phyloP scores from a whole-genome alignment of 1,140 invertebrate species.

The Triops longicaudatus region DNA sequence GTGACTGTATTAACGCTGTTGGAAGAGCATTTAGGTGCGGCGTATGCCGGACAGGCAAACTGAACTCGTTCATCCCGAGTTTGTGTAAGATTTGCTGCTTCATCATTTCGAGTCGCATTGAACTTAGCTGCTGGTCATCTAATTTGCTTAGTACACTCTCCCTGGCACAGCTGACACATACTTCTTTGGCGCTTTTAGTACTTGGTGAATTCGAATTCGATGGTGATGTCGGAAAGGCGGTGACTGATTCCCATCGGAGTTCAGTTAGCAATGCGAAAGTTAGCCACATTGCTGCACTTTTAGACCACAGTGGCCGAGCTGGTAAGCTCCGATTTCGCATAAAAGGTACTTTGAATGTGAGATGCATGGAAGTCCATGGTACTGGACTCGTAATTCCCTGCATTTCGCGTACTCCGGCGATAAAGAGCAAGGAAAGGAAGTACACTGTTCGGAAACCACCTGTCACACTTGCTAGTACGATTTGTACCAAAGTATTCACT shows the following conservation, averaged over 20 bases:
- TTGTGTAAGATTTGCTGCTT: constrained; percentile 73
- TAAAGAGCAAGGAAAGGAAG: not conserved
- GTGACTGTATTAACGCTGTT: not conserved
- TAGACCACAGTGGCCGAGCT: not conserved
- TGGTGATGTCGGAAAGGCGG: not conserved
- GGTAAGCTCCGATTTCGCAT: not conserved
- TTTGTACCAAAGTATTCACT: not conserved
- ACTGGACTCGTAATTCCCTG: not conserved
- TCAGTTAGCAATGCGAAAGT: not conserved
- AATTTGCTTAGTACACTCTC: not conserved
- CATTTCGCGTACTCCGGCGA: not conserved
- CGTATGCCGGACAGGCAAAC: constrained; percentile 43
- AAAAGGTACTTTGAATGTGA: not conserved
- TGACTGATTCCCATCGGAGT: not conserved
- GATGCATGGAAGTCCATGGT: not conserved
- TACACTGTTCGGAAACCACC: not conserved
- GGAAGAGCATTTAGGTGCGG: constrained; percentile 49
- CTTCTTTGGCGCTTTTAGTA: not conserved
- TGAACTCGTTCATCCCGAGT: constrained; percentile 59
- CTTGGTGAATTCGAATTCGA: not conserved
- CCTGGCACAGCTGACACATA: constrained; percentile 18
- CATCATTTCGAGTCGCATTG: constrained; percentile 61
- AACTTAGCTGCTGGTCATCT: constrained; percentile 39
- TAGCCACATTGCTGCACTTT: not conserved
- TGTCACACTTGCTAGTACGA: not conserved